These are phyloP conservation scores for Heloderma charlesbogerti DNA, from an alignment of 2,113 vertebrate species.

Conservation along the genomic window DNA sequence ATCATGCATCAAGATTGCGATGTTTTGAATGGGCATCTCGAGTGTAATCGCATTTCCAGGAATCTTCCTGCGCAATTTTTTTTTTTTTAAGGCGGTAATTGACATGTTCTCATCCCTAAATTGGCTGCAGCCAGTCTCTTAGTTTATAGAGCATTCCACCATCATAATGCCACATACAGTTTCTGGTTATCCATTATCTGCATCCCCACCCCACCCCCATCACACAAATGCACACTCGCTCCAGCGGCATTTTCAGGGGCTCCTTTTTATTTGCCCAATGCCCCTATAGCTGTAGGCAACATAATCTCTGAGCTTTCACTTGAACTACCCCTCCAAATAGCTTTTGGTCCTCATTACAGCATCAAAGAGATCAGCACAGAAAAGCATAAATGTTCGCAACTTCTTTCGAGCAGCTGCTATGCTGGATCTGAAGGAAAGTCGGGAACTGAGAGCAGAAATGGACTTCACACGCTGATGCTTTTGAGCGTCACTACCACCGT, in stretches of 20 bases:
- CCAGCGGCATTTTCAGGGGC: slow-evolving; percentile 31
- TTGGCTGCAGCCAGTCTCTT: slow-evolving; percentile 27
- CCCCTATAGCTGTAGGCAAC: slow-evolving; percentile 11
- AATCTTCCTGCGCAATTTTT: slow-evolving; percentile 6
- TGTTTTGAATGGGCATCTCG: background rate
- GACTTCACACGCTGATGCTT: background rate
- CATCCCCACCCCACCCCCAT: no score
- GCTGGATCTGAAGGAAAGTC: background rate
- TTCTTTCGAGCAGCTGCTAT: background rate
- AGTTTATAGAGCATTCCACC: slow-evolving; percentile 22
- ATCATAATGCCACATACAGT: slow-evolving; percentile 1
- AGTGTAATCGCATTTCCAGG: background rate
- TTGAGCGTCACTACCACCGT: background rate
- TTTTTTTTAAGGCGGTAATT: background rate
- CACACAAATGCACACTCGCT: background rate
- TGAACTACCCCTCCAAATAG: slow-evolving; percentile 3
- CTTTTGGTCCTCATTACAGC: background rate
- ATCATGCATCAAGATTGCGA: background rate
- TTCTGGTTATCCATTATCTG: background rate
- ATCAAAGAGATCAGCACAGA: slow-evolving; percentile 2
- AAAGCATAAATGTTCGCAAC: background rate
- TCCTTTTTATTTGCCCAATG: background rate
- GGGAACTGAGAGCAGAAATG: background rate
- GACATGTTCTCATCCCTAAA: slow-evolving; percentile 18
- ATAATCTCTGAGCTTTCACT: slow-evolving; percentile 14